phyloP scores from a whole-genome alignment of 2,888 invertebrate genomes.

The Drosophila mulleri region DNA sequence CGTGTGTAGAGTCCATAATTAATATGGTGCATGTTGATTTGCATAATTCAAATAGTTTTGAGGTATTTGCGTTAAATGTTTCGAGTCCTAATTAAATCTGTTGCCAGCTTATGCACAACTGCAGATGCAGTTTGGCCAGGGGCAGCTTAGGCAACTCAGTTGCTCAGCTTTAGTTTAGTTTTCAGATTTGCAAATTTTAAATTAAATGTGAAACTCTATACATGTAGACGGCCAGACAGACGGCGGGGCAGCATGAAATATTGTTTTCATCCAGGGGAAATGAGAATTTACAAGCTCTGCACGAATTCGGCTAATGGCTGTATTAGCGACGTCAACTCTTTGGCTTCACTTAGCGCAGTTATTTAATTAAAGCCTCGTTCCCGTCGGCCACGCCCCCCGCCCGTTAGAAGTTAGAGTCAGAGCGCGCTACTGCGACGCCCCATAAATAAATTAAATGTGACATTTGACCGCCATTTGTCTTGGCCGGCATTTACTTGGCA shows the following conservation, averaged over 20 bases:
- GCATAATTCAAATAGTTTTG: not conserved
- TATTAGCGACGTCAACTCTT: slow-evolving; percentile 71
- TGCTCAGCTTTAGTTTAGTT: not conserved
- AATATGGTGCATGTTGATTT: not conserved
- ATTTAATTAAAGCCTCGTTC: slow-evolving; percentile 67
- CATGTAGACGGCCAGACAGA: not conserved
- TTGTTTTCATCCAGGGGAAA: slow-evolving; percentile 21
- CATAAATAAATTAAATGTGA: slow-evolving; percentile 79
- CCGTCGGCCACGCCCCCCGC: slow-evolving; percentile 15
- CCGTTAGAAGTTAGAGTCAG: no score
- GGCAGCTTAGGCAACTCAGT: not conserved
- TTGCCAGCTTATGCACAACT: not conserved
- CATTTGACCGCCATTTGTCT: slow-evolving; percentile 79
- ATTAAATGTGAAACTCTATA: not conserved
- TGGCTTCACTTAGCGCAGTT: slow-evolving; percentile 70
- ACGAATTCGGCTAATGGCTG: slow-evolving; percentile 67
- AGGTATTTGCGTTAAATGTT: no score
- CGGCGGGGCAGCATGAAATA: slow-evolving; percentile 3
- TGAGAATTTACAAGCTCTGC: slow-evolving; percentile 65
- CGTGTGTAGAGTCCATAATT: not conserved
- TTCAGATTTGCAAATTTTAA: not conserved
- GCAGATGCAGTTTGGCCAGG: not conserved
- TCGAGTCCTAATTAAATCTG: not conserved
- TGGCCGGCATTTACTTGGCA: slow-evolving; percentile 53
- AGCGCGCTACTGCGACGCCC: slow-evolving; percentile 10